phyloP scores from a whole-genome alignment of 2,113 vertebrate species.

The Crocuta crocuta region DNA sequence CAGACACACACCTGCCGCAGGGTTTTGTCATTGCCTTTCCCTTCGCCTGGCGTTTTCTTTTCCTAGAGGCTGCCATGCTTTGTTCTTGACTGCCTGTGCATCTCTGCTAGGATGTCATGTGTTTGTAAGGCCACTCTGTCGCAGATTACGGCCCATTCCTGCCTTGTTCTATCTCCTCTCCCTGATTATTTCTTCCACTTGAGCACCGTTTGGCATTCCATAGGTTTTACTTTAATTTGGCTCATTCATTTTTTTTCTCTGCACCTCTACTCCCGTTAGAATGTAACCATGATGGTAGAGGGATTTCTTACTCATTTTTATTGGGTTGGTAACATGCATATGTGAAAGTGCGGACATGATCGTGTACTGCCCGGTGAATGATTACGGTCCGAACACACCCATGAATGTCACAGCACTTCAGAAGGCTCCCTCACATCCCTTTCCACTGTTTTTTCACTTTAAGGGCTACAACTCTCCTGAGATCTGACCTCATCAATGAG shows the following conservation, averaged over 20 bases:
- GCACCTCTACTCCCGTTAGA: background rate
- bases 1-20: background rate
- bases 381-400: background rate
- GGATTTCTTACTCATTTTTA: background rate
- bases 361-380: background rate
- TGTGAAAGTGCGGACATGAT: background rate
- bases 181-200: background rate
- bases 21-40: background rate
- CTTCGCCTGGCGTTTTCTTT: background rate
- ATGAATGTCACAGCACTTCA: background rate
- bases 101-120: background rate
- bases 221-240: background rate
- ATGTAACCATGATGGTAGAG: background rate
- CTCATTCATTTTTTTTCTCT: background rate
- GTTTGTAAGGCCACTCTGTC: background rate
- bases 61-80: background rate
- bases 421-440: background rate
- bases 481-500: background rate
- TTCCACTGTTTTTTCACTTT: background rate
- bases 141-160: background rate
- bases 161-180: background rate
- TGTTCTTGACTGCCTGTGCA: background rate
- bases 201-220: background rate
- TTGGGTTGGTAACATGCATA: background rate
- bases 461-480: accelerated